Evolutionary conservation across 2,888 invertebrate genomes (phyloP).

Genomic region (Nephrotoma flavescens): DNA sequence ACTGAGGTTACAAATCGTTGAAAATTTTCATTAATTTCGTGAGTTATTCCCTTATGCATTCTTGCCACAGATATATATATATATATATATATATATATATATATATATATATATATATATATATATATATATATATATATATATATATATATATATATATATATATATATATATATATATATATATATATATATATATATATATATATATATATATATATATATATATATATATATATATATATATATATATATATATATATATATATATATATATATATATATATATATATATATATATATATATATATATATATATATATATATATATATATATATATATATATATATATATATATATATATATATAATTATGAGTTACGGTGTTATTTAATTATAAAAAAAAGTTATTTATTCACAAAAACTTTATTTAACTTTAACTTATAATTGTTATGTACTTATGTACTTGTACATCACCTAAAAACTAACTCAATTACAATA

Average conservation of each 20-base stretch:
- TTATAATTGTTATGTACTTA: too few relatives aligned
- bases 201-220: neutral
- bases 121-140: neutral
- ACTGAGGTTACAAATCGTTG: too few relatives aligned
- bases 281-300: neutral
- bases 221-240: neutral
- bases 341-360: too few relatives aligned
- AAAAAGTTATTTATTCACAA: too few relatives aligned
- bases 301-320: neutral
- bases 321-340: neutral
- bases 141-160: neutral
- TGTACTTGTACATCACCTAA: too few relatives aligned
- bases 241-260: neutral
- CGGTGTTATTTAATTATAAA: too few relatives aligned
- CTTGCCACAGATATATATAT: too few relatives aligned
- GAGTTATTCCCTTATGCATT: too few relatives aligned
- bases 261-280: neutral
- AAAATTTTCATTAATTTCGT: too few relatives aligned
- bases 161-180: neutral
- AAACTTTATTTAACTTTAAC: too few relatives aligned
- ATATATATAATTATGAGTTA: too few relatives aligned
- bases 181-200: neutral
- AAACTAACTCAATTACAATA: too few relatives aligned
- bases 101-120: neutral
- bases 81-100: neutral